phyloP scores from a whole-genome alignment of 2,113 vertebrate species.

The Protobothrops mucrosquamatus region DNA sequence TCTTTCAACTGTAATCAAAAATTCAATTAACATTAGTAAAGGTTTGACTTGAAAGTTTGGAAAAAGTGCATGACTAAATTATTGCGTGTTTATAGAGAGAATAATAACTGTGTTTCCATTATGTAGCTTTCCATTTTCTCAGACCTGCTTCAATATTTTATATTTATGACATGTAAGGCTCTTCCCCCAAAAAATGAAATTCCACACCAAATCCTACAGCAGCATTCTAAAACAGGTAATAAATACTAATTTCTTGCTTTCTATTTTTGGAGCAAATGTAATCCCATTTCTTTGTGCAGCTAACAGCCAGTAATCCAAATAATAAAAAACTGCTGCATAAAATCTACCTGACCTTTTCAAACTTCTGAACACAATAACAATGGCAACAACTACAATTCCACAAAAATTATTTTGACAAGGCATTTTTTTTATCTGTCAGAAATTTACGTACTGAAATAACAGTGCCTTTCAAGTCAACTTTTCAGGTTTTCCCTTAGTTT shows the following conservation, averaged over 20 bases:
- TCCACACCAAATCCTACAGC: not conserved
- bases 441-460: not conserved
- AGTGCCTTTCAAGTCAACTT: not conserved
- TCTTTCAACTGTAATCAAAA: not conserved
- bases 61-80: constrained; percentile 9
- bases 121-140: constrained; percentile 17
- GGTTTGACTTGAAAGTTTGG: not conserved
- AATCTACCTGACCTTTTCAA: not conserved
- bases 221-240: not conserved
- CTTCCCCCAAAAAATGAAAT: not conserved
- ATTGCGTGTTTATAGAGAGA: constrained; percentile 24
- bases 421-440: not conserved
- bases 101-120: not conserved
- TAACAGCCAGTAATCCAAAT: not conserved
- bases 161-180: not conserved
- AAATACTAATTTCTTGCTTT: not conserved
- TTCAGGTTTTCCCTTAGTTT: not conserved
- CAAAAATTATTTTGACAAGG: not conserved
- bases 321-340: not conserved
- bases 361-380: not conserved
- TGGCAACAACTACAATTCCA: not conserved
- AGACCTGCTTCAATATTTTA: constrained; percentile 18
- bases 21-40: not conserved
- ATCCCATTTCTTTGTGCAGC: not conserved
- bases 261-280: not conserved